phyloP scores from a whole-genome alignment of 2,888 invertebrate species.

The Boloria euphrosyne region DNA sequence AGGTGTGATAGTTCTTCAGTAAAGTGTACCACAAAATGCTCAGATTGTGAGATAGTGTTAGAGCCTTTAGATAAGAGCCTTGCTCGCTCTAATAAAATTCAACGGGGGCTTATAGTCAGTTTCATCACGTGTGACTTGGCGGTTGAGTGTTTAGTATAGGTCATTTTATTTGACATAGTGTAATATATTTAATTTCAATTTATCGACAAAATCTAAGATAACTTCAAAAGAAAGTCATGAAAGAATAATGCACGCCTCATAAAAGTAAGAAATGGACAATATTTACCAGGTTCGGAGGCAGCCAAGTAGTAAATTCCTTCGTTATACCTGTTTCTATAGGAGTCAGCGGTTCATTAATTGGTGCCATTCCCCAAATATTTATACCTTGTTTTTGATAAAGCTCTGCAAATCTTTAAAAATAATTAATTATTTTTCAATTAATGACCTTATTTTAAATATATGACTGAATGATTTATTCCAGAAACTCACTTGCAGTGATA shows the following conservation, averaged over 20 bases:
- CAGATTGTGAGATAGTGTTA: no score
- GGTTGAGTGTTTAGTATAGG: no score
- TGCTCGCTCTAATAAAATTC: no score
- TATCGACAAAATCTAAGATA: no score
- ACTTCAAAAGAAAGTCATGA: background rate
- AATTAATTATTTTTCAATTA: background rate
- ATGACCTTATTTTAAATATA: background rate
- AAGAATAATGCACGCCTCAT: no score
- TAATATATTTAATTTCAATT: background rate
- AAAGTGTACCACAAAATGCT: no score
- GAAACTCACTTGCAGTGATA: slow-evolving; percentile 84
- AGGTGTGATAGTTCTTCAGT: no score
- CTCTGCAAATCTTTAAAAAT: slow-evolving; percentile 84
- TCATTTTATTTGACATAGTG: no score
- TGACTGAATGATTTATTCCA: background rate
- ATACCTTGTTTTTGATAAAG: slow-evolving; percentile 84
- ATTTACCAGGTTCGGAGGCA: slow-evolving; percentile 68
- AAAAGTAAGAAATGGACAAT: background rate
- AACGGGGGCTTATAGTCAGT: no score
- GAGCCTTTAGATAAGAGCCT: no score
- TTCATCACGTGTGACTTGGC: no score
- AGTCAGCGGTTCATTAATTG: slow-evolving; percentile 90
- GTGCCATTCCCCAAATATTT: slow-evolving; percentile 88
- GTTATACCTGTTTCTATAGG: slow-evolving; percentile 56
- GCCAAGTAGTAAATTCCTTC: slow-evolving; percentile 88